Evolutionary conservation across 1,140 invertebrate species (phyloP).

Genomic region (Drosophila pallidifrons): DNA sequence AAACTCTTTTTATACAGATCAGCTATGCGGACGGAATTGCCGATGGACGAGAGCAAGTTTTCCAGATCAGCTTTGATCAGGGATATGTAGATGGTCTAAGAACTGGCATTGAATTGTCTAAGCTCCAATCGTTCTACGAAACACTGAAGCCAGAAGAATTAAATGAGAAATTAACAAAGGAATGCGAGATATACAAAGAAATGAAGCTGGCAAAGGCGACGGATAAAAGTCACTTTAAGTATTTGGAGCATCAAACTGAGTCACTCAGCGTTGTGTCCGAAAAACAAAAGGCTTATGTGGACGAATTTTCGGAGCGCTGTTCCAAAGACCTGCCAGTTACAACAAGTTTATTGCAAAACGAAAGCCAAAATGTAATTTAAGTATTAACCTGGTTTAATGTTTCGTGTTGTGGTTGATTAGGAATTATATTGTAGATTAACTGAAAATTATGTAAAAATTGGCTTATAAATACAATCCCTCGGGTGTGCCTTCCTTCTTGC

Average conservation of each 20-base stretch:
- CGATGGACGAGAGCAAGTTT: constrained; percentile 85
- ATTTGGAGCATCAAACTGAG: constrained; percentile 46
- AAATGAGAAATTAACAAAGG: constrained; percentile 24
- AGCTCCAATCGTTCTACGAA: constrained; percentile 54
- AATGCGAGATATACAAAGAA: constrained; percentile 34
- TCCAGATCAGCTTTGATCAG: constrained; percentile 87
- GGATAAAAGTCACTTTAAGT: constrained; percentile 61
- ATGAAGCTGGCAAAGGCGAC: constrained; percentile 42
- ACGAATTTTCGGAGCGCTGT: constrained; percentile 51
- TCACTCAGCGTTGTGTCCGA: constrained; percentile 45
- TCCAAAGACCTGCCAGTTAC: constrained; percentile 51
- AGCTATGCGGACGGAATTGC: constrained; percentile 87
- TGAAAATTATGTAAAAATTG: constrained; percentile 57
- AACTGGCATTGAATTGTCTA: constrained; percentile 85
- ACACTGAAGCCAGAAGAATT: constrained; percentile 10
- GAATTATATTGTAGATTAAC: constrained; percentile 69
- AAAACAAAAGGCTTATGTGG: constrained; percentile 61
- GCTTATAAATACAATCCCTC: constrained; percentile 98
- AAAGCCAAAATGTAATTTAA: constrained; percentile 28
- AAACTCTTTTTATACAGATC: constrained; percentile 74
- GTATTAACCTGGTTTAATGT: constrained; percentile 69
- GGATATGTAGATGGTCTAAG: constrained; percentile 87
- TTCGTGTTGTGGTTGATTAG: constrained; percentile 42
- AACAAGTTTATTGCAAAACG: constrained; percentile 68
- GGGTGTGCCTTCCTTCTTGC: constrained; percentile 99